Conservation (phyloP, 2,797 vertebrate genomes). For the Cirrhinus molitorella region DNA sequence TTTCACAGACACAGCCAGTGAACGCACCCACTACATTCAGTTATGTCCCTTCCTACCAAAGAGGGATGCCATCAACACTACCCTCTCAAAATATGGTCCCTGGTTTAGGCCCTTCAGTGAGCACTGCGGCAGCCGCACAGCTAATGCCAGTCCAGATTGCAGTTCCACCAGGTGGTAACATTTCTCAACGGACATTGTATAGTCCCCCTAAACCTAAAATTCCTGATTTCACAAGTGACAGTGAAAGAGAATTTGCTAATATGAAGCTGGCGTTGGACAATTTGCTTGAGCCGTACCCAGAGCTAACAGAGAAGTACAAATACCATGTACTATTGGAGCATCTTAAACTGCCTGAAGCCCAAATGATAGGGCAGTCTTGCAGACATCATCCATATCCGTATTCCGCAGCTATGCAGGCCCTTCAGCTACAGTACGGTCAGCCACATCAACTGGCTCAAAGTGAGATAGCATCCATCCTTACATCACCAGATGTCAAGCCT, state of each 20-base stretch:
- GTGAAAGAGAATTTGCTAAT: not conserved
- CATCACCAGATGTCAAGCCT: conserved; percentile 10
- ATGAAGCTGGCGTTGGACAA: not conserved
- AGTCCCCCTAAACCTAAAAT: too few species aligned
- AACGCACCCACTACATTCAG: too few species aligned
- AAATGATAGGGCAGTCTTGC: too few species aligned
- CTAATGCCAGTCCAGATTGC: not conserved
- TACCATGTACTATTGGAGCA: not conserved
- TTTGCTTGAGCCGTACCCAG: not conserved
- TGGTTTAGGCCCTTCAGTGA: not conserved
- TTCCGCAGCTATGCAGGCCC: not conserved
- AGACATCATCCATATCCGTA: not conserved
- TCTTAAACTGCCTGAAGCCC: too few species aligned
- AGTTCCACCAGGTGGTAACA: not conserved
- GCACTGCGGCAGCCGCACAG: not conserved
- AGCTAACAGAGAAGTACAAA: not conserved
- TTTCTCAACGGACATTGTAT: not conserved
- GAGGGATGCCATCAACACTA: too few species aligned
- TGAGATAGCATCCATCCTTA: not conserved
- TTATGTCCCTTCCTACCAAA: too few species aligned
- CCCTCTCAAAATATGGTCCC: too few species aligned
- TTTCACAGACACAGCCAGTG: too few species aligned
- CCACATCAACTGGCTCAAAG: not conserved
- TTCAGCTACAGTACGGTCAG: not conserved
- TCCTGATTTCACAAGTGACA: too few species aligned